A percentile compares a stretch with the other conserved stretches of the same genome.
Evolutionary conservation across 2,797 vertebrate genomes (phyloP).

Genomic region (Hydrophis major): DNA sequence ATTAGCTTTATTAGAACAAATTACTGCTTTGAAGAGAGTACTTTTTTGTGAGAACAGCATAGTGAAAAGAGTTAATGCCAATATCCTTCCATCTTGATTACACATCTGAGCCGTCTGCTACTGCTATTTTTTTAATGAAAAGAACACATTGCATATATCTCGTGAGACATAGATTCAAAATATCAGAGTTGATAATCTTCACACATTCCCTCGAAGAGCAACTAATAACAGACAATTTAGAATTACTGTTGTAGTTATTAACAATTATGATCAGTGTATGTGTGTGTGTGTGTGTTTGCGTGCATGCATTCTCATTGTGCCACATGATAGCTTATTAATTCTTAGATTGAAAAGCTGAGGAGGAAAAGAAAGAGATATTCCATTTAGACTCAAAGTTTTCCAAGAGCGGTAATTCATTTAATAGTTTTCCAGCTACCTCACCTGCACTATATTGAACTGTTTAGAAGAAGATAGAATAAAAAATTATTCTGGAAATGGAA

Average conservation of each 20-base stretch:
- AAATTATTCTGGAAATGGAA: not conserved
- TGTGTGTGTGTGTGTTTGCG: not conserved
- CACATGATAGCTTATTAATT: not conserved
- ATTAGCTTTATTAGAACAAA: not conserved
- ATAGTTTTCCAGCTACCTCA: not conserved
- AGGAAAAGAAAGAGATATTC: not conserved
- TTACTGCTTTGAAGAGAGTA: not conserved
- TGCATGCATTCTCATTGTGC: not conserved
- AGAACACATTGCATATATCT: not conserved
- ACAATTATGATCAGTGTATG: not conserved
- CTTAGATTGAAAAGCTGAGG: not conserved
- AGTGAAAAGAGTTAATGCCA: not conserved
- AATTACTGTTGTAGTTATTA: not conserved
- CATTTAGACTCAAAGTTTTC: not conserved
- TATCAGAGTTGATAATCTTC: not conserved
- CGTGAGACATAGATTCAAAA: not conserved
- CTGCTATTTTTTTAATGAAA: not conserved
- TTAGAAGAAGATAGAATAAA: not conserved
- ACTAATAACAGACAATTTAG: not conserved
- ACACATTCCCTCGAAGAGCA: not conserved
- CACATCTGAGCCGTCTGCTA: not conserved
- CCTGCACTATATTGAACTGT: not conserved
- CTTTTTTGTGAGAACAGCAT: not conserved
- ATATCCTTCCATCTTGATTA: not conserved
- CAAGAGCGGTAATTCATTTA: not conserved